These are phyloP conservation scores for Chrysomallon squamiferum DNA, from an alignment of 1,140 invertebrate genomes.

Conservation along the genomic window DNA sequence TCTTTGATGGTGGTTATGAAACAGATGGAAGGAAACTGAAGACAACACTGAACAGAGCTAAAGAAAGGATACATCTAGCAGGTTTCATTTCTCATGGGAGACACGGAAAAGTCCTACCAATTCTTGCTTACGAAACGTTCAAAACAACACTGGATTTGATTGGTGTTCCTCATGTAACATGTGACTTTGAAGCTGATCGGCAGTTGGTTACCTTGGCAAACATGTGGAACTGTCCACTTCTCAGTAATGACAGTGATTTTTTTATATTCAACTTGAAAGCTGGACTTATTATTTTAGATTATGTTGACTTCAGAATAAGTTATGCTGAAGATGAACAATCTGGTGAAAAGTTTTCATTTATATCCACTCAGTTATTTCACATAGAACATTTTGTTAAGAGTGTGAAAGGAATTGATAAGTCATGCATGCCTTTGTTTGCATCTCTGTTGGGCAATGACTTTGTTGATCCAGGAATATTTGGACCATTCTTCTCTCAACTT, in stretches of 20 bases:
- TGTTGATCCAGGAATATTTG: conserved; percentile 73
- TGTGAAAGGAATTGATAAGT: conserved; percentile 72
- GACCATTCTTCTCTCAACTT: conserved; percentile 74
- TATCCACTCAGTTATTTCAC: conserved; percentile 76
- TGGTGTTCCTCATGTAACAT: conserved; percentile 72
- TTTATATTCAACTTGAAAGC: conserved; percentile 78
- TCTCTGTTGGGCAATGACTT: conserved; percentile 88
- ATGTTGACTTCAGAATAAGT: conserved; percentile 64
- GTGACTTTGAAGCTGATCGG: conserved; percentile 86
- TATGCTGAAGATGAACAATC: conserved; percentile 8
- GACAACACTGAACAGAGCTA: conserved; percentile 72
- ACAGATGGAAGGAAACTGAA: conserved; percentile 76
- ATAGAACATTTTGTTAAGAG: conserved; percentile 73
- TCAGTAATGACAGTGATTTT: conserved; percentile 92
- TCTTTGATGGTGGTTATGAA: conserved; percentile 82
- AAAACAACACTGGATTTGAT: conserved; percentile 72
- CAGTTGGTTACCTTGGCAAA: conserved; percentile 81
- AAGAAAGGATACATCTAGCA: conserved; percentile 69
- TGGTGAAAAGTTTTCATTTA: conserved; percentile 34
- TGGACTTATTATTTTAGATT: conserved; percentile 80
- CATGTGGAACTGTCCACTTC: conserved; percentile 78
- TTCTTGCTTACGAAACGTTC: conserved; percentile 75
- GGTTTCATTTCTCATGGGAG: conserved; percentile 35
- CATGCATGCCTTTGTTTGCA: conserved; percentile 78
- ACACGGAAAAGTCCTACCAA: conserved; percentile 52